These are phyloP conservation scores for Synanceia verrucosa DNA, from an alignment of 2,797 vertebrate species.

Conservation along the genomic window DNA sequence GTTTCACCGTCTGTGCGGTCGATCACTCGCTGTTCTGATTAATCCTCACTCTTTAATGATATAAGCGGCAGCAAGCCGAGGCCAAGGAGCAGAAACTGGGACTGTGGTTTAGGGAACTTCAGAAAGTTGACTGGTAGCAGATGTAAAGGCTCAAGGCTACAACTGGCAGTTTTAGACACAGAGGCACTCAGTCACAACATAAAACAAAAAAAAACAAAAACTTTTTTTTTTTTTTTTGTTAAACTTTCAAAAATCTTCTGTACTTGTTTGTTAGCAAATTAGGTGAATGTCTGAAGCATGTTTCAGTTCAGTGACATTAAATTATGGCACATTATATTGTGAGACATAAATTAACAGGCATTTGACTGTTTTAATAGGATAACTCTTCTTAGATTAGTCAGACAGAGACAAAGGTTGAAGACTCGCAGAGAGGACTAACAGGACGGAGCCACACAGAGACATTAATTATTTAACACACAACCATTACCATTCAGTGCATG, in stretches of 20 bases:
- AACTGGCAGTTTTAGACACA: conserved; percentile 15
- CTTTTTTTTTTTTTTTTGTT: too few species aligned
- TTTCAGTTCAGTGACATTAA: not conserved
- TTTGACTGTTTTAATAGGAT: not conserved
- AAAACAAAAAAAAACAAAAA: not conserved
- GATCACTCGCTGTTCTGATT: conserved; percentile 53
- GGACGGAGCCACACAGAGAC: conserved; percentile 11
- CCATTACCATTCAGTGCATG: conserved; percentile 24
- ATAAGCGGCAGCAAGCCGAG: conserved; percentile 28
- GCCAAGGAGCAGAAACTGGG: conserved; percentile 39
- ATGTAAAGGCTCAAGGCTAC: conserved; percentile 48
- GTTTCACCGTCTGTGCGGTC: conserved; percentile 61
- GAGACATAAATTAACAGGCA: not conserved
- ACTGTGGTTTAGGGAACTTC: conserved; percentile 49
- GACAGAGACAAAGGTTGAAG: not conserved
- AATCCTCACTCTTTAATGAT: conserved; percentile 61
- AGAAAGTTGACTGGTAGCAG: conserved; percentile 56
- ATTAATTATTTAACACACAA: conserved; percentile 56
- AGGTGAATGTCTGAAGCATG: not conserved
- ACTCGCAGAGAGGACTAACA: not conserved
- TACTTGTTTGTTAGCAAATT: conserved; percentile 12
- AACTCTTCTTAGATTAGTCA: not conserved
- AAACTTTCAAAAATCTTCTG: not conserved
- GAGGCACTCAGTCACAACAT: not conserved
- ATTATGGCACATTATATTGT: not conserved